phyloP scores from a whole-genome alignment of 2,888 invertebrate genomes.

The Pristionchus exspectatus region DNA sequence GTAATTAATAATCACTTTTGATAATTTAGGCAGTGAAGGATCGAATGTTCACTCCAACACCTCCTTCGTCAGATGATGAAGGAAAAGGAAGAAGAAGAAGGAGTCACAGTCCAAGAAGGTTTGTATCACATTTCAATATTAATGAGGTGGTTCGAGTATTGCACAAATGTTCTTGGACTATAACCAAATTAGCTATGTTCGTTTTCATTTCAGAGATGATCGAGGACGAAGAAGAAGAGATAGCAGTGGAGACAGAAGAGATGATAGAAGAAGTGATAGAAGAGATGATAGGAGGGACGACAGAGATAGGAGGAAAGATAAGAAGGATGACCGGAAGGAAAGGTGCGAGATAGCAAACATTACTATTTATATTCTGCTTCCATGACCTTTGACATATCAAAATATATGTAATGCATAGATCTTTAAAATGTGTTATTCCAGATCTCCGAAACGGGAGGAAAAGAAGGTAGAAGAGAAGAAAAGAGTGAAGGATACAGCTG shows the following conservation, averaged over 20 bases:
- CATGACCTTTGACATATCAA: constrained; percentile 37
- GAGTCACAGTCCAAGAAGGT: constrained; percentile 35
- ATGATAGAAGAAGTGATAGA: constrained; percentile 40
- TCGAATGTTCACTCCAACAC: constrained; percentile 68
- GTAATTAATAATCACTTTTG: no score
- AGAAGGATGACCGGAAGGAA: constrained; percentile 50
- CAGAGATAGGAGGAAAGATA: constrained; percentile 41
- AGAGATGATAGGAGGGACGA: constrained; percentile 43
- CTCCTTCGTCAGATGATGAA: constrained; percentile 65
- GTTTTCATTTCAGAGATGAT: neutral
- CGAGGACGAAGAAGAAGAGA: constrained; percentile 49
- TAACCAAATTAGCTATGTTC: neutral
- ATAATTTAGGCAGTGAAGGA: constrained; percentile 56
- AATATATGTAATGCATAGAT: neutral
- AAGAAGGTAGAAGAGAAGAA: constrained; percentile 55
- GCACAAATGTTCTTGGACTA: neutral
- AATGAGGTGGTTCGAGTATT: neutral
- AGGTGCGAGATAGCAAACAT: neutral
- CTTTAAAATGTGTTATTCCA: constrained; percentile 16
- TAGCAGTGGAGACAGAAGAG: constrained; percentile 53
- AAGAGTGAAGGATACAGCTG: constrained; percentile 34
- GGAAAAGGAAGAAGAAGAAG: constrained; percentile 47
- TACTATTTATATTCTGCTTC: neutral
- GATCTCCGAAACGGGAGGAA: constrained; percentile 44
- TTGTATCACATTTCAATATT: neutral